phyloP scores from a whole-genome alignment of 2,888 invertebrate genomes.

The Lycaena phlaeas region DNA sequence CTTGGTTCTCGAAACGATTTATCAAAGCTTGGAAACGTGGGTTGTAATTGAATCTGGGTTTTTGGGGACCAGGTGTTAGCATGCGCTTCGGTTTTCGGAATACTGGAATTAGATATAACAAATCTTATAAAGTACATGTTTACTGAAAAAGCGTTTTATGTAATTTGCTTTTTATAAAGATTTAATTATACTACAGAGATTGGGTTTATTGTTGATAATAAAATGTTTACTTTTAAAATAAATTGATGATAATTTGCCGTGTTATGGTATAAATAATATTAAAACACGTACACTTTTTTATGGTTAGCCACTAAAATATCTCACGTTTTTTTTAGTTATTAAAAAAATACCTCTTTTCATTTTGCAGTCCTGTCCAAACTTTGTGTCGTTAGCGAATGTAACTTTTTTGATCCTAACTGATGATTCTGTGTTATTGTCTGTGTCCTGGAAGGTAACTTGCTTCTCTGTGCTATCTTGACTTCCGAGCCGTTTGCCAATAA shows the following conservation, averaged over 20 bases:
- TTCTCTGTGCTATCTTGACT: conserved; percentile 60
- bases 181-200: too few species aligned
- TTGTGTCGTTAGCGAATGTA: conserved; percentile 56
- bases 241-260: too few species aligned
- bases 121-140: too few species aligned
- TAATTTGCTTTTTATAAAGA: too few species aligned
- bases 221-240: too few species aligned
- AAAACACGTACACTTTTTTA: too few species aligned
- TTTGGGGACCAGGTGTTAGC: conserved; percentile 61
- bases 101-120: conserved; percentile 30
- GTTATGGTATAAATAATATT: too few species aligned
- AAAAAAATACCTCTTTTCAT: conserved; percentile 41
- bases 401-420: conserved; percentile 47
- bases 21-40: conserved; percentile 62
- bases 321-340: neutral
- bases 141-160: too few species aligned
- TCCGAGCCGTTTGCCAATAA: conserved; percentile 45
- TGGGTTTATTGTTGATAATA: too few species aligned
- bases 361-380: conserved; percentile 44
- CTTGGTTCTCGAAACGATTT: conserved; percentile 55
- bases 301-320: too few species aligned
- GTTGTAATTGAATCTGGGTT: conserved; percentile 40
- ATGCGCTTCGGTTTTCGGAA: conserved; percentile 60
- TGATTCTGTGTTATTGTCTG: conserved; percentile 32
- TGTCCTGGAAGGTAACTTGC: conserved; percentile 52